A percentile compares a stretch with the other conserved stretches of the same genome.
phyloP scores from a whole-genome alignment of 2,888 invertebrate species.

The Andrena fulva region DNA sequence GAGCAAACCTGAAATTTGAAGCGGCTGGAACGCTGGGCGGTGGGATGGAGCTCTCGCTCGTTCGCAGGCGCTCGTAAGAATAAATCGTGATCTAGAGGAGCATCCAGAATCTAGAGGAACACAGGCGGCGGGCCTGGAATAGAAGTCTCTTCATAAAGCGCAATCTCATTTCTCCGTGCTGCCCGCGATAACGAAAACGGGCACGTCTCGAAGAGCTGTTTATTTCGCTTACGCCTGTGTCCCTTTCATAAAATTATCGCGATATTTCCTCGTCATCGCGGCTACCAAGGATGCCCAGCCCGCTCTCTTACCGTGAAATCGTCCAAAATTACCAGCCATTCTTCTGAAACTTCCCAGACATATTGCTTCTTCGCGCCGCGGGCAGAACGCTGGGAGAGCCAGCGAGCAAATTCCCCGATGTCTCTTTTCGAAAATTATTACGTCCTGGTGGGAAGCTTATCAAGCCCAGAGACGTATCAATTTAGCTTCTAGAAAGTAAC shows the following conservation, averaged over 20 bases:
- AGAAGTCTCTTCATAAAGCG: conserved; percentile 12
- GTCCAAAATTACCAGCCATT: conserved; percentile 40
- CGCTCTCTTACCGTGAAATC: neutral
- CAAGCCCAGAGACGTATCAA: neutral
- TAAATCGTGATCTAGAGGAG: conserved; percentile 28
- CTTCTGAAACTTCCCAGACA: conserved; percentile 24
- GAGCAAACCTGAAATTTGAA: neutral
- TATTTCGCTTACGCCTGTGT: conserved; percentile 10
- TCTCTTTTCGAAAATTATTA: conserved; percentile 28
- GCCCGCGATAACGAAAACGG: neutral
- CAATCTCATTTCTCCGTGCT: neutral
- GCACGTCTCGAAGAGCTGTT: conserved; percentile 11
- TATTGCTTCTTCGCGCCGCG: neutral
- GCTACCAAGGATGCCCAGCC: neutral
- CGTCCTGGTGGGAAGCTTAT: neutral
- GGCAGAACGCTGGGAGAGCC: neutral
- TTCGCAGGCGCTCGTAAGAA: neutral
- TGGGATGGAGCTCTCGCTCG: neutral
- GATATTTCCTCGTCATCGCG: conserved; percentile 45
- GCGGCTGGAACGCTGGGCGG: neutral
- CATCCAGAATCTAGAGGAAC: neutral
- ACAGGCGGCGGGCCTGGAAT: neutral
- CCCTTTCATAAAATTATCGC: conserved; percentile 28
- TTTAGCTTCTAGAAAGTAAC: neutral
- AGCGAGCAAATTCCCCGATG: conserved; percentile 27